Evolutionary conservation across 2,113 vertebrate species (phyloP).

Genomic region (Pygoscelis adeliae): DNA sequence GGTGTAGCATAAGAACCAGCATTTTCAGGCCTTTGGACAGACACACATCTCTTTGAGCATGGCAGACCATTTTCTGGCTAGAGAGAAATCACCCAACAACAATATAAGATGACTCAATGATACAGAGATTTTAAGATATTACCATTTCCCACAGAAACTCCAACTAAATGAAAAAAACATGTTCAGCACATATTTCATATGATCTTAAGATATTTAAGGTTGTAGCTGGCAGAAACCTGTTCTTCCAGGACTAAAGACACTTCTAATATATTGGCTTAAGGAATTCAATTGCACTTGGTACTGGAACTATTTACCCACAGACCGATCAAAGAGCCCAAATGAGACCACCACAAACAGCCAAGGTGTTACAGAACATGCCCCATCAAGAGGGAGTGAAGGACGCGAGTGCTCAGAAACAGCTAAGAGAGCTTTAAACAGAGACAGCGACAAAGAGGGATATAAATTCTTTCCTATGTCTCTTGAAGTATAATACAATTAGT

Average conservation of each 20-base stretch:
- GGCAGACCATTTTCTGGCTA: conserved; percentile 64
- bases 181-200: not conserved
- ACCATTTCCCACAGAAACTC: not conserved
- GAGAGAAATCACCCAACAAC: conserved; percentile 67
- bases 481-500: not conserved
- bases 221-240: conserved; percentile 15
- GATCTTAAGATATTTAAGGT: not conserved
- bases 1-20: conserved; percentile 47
- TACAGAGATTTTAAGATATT: not conserved
- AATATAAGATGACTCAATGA: conserved; percentile 33
- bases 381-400: not conserved
- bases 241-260: not conserved
- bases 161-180: not conserved
- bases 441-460: not conserved
- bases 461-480: not conserved
- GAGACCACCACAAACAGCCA: not conserved
- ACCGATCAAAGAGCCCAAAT: not conserved
- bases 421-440: not conserved
- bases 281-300: not conserved
- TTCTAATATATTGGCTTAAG: not conserved
- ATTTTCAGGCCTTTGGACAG: conserved; percentile 62
- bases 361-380: not conserved
- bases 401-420: not conserved
- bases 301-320: not conserved
- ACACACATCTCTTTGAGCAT: conserved; percentile 53